Evolutionary conservation across 2,113 vertebrate genomes (phyloP), one percentile per base, ranked within the genome.

Genomic region (Gadus macrocephalus): DNA sequence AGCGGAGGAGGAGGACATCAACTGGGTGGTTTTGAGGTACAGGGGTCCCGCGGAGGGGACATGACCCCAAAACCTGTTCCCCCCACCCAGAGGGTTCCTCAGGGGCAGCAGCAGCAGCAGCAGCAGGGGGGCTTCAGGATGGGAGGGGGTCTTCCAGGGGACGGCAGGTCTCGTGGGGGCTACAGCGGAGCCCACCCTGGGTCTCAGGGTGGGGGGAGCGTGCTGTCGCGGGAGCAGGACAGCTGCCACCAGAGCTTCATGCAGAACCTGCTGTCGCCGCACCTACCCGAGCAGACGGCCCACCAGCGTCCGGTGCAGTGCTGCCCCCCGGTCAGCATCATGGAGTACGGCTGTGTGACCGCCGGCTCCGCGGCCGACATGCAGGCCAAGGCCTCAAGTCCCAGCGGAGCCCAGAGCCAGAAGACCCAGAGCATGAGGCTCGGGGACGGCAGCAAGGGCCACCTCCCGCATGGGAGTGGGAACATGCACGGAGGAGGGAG

Each of bases 181-280:
- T 98, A 98, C 72, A 92, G 91, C 15, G 75, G 80, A 1, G 58
- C 81, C 55, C 91, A 92, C 70, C 75, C 88, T 4, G 91, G 93
- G 12, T 82, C 93, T 61, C 96, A 98, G 80, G 93, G 94, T n/a
- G 94, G 93, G 70, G 91, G 93, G 70, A 91, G 93, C 9, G 70
- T 90, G 5, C 65, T 96, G 60, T 85, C 92, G 1, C 83, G 94
- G 64, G 96, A 97, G 7, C 95, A 93, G 60, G 97, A 98, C 8
- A 92, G 91, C 11, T 98, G 96, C 83, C 97, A 98, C 75, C 97
- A 98, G 82, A 95, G 92, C 70, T 99, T 98, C 79, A 98, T 98
- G 96, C 96, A 98, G 85, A 96, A 93, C 79, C 92, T 98, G 59
- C 93, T 98, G 12, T 90, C 93, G 15, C 94, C 97, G 74, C 95